Evolutionary conservation across 1,140 invertebrate species (phyloP).

Genomic region (Cotesia vestalis): DNA sequence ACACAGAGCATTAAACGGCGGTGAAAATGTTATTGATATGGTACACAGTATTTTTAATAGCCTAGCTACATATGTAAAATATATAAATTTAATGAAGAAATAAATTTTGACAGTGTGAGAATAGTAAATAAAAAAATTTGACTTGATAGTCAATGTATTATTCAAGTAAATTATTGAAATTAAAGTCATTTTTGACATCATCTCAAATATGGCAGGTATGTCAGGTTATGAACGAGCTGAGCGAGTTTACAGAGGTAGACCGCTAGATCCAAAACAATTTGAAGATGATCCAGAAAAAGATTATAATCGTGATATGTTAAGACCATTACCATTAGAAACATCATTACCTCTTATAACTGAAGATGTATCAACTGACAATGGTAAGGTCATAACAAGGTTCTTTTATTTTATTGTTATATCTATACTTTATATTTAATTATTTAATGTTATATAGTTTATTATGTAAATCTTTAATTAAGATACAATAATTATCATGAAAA

Average conservation of each 20-base stretch:
- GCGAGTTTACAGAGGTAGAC: conserved; percentile 29
- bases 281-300: conserved; percentile 24
- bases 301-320: conserved; percentile 31
- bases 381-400: conserved; percentile 25
- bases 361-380: conserved; percentile 16
- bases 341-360: conserved; percentile 15
- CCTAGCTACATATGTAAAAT: too few species aligned
- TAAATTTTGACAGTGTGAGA: too few species aligned
- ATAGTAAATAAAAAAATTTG: too few species aligned
- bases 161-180: too few species aligned
- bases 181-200: not conserved
- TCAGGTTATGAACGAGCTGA: conserved; percentile 34
- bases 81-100: too few species aligned
- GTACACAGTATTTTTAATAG: too few species aligned
- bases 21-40: too few species aligned
- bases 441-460: not conserved
- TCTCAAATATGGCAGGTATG: conserved; percentile 25
- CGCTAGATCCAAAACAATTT: conserved; percentile 19
- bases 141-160: too few species aligned
- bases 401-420: conserved; percentile 6
- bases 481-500: too few species aligned
- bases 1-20: too few species aligned
- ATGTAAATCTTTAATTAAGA: not conserved
- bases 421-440: not conserved
- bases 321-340: conserved; percentile 22